Evolutionary conservation across 2,113 vertebrate species (phyloP).

Genomic region (Neoarius graeffei): DNA sequence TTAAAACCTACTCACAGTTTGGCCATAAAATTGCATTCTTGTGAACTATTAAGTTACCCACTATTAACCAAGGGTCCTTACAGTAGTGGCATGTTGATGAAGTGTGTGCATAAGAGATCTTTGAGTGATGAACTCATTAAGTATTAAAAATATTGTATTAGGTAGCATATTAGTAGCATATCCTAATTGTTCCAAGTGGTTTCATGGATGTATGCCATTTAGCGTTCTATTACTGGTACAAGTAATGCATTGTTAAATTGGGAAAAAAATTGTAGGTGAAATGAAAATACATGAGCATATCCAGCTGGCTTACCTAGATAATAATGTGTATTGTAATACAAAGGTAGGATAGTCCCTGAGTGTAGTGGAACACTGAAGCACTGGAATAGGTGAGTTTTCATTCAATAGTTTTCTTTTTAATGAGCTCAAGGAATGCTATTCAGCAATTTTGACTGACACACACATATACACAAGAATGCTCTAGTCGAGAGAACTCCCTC

Average conservation of each 20-base stretch:
- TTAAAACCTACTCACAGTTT: background rate
- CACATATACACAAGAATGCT: no score
- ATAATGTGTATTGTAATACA: constrained; percentile 10
- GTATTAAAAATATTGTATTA: background rate
- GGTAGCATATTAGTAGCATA: background rate
- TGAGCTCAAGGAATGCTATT: no score
- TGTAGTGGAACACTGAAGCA: no score
- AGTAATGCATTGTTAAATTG: background rate
- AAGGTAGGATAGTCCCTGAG: background rate
- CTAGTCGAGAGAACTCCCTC: no score
- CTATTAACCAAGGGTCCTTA: background rate
- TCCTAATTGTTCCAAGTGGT: background rate
- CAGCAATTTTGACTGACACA: no score
- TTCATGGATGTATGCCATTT: background rate
- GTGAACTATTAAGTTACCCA: background rate
- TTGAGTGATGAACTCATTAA: background rate
- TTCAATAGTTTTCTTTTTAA: no score
- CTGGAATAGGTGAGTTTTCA: no score
- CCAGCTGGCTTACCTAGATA: constrained; percentile 28
- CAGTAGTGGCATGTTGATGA: background rate
- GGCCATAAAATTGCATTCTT: background rate
- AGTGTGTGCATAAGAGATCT: background rate
- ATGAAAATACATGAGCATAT: constrained; percentile 30
- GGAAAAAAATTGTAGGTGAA: background rate
- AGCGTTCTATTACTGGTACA: background rate